Conservation (phyloP, 2,797 vertebrate genomes). For the Phoxinus dragarum region DNA sequence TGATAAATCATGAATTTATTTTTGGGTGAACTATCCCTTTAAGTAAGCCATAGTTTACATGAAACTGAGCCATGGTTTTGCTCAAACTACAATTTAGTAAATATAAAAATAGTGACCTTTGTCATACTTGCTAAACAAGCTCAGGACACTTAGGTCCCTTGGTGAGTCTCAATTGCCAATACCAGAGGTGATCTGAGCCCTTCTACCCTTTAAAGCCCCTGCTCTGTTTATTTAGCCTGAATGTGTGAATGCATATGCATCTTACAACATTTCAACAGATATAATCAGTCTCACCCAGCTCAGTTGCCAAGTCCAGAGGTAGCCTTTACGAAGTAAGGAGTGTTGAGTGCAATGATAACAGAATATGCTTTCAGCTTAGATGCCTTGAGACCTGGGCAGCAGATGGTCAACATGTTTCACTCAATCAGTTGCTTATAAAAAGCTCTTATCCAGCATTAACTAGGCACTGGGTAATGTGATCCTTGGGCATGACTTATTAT, state of each 20-base stretch:
- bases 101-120: conserved; percentile 34
- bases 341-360: conserved; percentile 30
- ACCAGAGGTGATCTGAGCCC: conserved; percentile 28
- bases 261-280: conserved; percentile 40
- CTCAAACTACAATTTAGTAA: not conserved
- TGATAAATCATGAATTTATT: too few relatives aligned
- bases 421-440: conserved; percentile 44
- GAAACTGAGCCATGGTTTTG: not conserved
- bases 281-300: conserved; percentile 30
- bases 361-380: conserved; percentile 25
- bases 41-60: conserved; percentile 20
- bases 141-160: conserved; percentile 9
- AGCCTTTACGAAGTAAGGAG: conserved; percentile 32
- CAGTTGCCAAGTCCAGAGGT: conserved; percentile 49
- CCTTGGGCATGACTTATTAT: conserved; percentile 11
- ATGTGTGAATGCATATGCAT: conserved; percentile 38
- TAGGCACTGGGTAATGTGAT: conserved; percentile 24
- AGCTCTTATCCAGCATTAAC: conserved; percentile 32
- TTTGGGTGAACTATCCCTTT: too few relatives aligned
- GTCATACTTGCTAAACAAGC: conserved; percentile 21
- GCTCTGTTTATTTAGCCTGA: conserved; percentile 27
- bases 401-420: conserved; percentile 41
- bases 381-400: conserved; percentile 21
- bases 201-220: conserved; percentile 14
- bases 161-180: conserved; percentile 7